phyloP scores from a whole-genome alignment of 2,888 invertebrate species.

The Phasia obesa region DNA sequence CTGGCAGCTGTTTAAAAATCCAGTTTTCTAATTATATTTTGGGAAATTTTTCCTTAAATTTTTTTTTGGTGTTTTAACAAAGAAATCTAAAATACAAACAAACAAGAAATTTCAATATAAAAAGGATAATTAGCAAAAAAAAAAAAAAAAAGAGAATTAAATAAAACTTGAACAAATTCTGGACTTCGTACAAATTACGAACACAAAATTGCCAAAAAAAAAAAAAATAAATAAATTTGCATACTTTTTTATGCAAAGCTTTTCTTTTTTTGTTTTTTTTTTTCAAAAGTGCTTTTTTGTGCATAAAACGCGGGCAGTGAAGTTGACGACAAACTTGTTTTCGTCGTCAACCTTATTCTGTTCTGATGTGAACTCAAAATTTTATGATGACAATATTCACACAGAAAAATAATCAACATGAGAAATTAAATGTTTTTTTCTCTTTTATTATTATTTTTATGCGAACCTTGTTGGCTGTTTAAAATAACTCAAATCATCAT shows the following conservation, averaged over 20 bases:
- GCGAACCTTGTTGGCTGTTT: too few species aligned
- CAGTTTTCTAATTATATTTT: slow-evolving; percentile 59
- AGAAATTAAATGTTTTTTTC: too few species aligned
- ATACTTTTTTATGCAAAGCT: neutral
- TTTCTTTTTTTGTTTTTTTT: slow-evolving; percentile 11
- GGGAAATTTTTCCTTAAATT: neutral
- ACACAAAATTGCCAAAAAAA: neutral
- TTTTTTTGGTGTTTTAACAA: slow-evolving; percentile 20
- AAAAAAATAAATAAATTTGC: slow-evolving; percentile 13
- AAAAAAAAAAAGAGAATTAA: neutral
- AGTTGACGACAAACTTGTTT: slow-evolving; percentile 30
- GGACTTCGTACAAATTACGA: slow-evolving; percentile 14
- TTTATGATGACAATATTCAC: neutral
- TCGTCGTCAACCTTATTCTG: slow-evolving; percentile 28
- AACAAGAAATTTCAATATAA: neutral
- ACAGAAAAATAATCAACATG: neutral
- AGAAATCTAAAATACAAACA: neutral
- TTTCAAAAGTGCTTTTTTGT: slow-evolving; percentile 12
- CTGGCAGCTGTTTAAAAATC: slow-evolving; percentile 59
- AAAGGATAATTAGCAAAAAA: slow-evolving; percentile 32
- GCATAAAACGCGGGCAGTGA: neutral
- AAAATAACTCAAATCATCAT: too few species aligned
- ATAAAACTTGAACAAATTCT: slow-evolving; percentile 30
- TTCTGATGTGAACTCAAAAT: slow-evolving; percentile 6
- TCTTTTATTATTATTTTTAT: too few species aligned